Evolutionary conservation across 2,113 vertebrate species (phyloP).

Genomic region (Chamaea fasciata): DNA sequence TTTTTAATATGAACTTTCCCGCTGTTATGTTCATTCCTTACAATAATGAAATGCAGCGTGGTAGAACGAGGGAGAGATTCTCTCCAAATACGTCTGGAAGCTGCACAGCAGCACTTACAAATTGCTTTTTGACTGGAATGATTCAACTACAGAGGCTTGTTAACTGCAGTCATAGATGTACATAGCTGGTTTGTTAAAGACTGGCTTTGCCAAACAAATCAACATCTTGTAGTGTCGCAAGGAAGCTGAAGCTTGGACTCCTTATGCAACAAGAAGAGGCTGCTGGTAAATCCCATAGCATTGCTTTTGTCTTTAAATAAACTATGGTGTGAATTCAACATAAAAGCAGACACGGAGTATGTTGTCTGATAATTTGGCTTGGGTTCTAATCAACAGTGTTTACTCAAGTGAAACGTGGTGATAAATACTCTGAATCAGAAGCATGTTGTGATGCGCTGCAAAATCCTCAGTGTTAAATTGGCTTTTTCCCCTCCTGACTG

Average conservation of each 20-base stretch:
- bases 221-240: neutral
- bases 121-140: neutral
- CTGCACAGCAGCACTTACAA: neutral
- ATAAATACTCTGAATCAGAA: constrained; percentile 6
- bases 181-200: neutral
- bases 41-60: neutral
- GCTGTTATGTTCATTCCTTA: neutral
- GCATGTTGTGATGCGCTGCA: neutral
- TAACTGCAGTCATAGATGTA: neutral
- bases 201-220: neutral
- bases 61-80: neutral
- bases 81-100: neutral
- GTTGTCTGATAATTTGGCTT: neutral
- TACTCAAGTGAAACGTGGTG: constrained; percentile 5
- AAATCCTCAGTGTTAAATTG: neutral
- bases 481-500: neutral
- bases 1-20: neutral
- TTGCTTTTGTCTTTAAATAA: constrained; percentile 37
- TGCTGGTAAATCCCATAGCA: neutral
- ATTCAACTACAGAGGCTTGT: neutral
- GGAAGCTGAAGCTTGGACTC: neutral
- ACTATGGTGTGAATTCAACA: neutral
- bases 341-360: neutral
- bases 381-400: constrained; percentile 18
- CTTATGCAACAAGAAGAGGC: neutral